These are phyloP conservation scores for Microcebus ravelobensis DNA, from an alignment of 2,113 vertebrate genomes.

Conservation along the genomic window DNA sequence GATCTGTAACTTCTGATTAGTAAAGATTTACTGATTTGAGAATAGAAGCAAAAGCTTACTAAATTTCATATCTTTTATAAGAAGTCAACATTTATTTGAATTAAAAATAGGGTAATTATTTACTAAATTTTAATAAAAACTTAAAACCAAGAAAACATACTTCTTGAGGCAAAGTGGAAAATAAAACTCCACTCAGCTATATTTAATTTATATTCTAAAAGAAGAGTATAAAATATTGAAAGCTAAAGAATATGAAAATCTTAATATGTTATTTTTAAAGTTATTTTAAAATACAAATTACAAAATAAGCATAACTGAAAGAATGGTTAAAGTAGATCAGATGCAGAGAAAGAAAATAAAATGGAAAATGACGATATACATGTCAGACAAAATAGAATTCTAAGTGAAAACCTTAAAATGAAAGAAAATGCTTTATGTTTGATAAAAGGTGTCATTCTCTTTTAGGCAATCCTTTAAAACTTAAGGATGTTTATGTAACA, in stretches of 20 bases:
- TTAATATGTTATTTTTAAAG: background rate
- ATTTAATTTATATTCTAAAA: background rate
- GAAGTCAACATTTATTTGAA: background rate
- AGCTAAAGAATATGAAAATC: conserved; percentile 5
- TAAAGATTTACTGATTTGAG: background rate
- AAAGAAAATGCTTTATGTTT: background rate
- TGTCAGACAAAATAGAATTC: background rate
- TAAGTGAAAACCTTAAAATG: background rate
- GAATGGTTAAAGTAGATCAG: background rate
- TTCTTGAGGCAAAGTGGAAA: background rate
- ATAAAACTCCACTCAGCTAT: background rate
- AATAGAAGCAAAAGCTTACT: background rate
- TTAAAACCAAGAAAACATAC: background rate
- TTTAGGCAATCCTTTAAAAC: background rate
- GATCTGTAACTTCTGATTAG: background rate
- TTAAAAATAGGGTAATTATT: background rate
- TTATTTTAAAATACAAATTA: background rate
- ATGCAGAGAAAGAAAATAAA: conserved; percentile 24
- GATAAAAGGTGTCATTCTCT: background rate
- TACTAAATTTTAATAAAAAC: background rate
- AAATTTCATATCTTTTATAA: background rate
- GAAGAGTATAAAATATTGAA: background rate
- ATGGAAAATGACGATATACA: background rate
- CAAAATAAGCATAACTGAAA: background rate
- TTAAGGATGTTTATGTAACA: background rate